Conservation (phyloP, 1,140 invertebrate genomes). For the Mercenaria mercenaria region DNA sequence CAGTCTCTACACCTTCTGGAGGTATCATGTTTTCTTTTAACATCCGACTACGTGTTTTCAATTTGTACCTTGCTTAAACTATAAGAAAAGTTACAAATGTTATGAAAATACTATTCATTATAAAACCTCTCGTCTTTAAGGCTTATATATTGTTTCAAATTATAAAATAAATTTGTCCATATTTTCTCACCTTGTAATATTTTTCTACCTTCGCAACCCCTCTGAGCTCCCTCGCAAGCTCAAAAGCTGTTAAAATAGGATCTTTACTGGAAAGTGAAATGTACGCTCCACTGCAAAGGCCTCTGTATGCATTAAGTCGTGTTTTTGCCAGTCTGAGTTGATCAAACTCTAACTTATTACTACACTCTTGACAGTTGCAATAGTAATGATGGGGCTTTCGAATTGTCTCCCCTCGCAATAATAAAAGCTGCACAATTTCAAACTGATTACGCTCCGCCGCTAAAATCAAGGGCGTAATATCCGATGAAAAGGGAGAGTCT, state of each 20-base stretch:
- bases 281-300: conserved; percentile 86
- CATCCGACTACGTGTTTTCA: no score
- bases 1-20: no score
- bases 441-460: conserved; percentile 85
- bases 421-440: conserved; percentile 85
- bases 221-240: conserved; percentile 87
- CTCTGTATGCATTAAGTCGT: conserved; percentile 83
- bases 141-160: no score
- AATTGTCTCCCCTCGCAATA: conserved; percentile 84
- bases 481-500: conserved; percentile 82
- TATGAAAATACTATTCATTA: no score
- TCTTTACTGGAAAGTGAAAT: conserved; percentile 89
- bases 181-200: conserved; percentile 86
- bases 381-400: conserved; percentile 88
- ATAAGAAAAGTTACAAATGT: no score
- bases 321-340: conserved; percentile 80
- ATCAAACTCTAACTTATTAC: conserved; percentile 85
- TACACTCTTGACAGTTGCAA: conserved; percentile 88
- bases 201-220: conserved; percentile 84
- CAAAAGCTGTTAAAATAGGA: conserved; percentile 90
- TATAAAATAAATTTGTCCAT: no score
- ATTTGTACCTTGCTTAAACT: no score
- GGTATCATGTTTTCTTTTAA: no score
- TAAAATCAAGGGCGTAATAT: conserved; percentile 85
- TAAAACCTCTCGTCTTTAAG: no score